Evolutionary conservation across 1,140 invertebrate species (phyloP).

Genomic region (Apocrypta bakeri): DNA sequence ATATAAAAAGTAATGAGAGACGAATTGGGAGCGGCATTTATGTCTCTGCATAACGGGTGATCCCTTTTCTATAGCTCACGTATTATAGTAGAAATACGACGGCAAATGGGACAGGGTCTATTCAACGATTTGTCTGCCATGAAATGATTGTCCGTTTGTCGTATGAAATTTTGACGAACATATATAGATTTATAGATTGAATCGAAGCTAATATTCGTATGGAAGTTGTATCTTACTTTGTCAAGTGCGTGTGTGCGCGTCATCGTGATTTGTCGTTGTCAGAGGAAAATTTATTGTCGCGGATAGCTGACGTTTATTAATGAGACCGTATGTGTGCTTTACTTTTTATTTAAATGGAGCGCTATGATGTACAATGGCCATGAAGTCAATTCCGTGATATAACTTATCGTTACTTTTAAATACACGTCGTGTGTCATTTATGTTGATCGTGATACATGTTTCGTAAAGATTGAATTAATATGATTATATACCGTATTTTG

Average conservation of each 20-base stretch:
- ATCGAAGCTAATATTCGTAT: no score
- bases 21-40: conserved; percentile 23
- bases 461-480: no score
- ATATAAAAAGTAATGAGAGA: conserved; percentile 7
- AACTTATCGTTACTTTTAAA: no score
- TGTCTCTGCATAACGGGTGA: conserved; percentile 12
- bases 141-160: background rate
- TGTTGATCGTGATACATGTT: no score
- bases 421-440: no score
- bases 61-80: background rate
- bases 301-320: conserved; percentile 28
- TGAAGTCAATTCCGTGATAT: no score
- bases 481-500: no score
- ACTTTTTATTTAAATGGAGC: conserved; percentile 10
- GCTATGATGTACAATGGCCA: background rate
- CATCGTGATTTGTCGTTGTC: background rate
- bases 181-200: no score
- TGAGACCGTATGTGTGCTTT: conserved; percentile 23
- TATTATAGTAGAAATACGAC: background rate
- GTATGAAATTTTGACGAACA: no score
- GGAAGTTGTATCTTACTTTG: no score
- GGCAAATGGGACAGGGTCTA: no score
- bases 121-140: background rate
- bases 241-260: no score
- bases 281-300: conserved; percentile 31